phyloP scores from a whole-genome alignment of 1,140 invertebrate species.

The Apis florea region DNA sequence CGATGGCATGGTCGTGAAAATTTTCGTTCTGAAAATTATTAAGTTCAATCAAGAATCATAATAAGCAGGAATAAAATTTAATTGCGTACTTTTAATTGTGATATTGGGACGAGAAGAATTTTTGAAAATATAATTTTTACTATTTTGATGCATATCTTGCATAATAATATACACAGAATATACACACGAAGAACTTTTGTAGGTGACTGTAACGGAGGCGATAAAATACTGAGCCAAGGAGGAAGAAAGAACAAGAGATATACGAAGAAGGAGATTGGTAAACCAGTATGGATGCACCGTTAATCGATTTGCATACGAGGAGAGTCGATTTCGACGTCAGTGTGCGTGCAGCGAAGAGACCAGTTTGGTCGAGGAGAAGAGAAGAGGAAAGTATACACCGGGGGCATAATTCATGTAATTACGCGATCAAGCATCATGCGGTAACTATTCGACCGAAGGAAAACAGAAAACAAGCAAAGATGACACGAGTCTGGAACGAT shows the following conservation, averaged over 20 bases:
- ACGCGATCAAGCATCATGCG: constrained; percentile 44
- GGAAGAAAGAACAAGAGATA: neutral
- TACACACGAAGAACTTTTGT: too few species aligned
- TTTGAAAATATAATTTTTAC: too few species aligned
- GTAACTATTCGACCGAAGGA: constrained; percentile 28
- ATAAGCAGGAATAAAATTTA: too few species aligned
- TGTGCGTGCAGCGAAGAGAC: neutral
- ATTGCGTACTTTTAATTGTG: too few species aligned
- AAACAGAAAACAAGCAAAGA: constrained; percentile 49
- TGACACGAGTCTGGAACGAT: neutral
- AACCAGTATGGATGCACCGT: constrained; percentile 55
- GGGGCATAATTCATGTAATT: constrained; percentile 56
- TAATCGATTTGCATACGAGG: constrained; percentile 66
- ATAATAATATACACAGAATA: too few species aligned
- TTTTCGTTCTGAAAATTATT: too few species aligned
- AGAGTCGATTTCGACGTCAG: neutral
- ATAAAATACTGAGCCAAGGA: neutral
- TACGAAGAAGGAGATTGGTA: neutral
- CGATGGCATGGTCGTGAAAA: too few species aligned
- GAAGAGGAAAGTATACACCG: neutral
- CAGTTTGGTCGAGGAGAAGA: constrained; percentile 32
- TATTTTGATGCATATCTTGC: too few species aligned
- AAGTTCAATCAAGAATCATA: too few species aligned
- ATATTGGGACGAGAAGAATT: too few species aligned
- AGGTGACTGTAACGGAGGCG: too few species aligned